Evolutionary conservation across 2,797 vertebrate genomes (phyloP).

Genomic region (Threskiornis aethiopicus): DNA sequence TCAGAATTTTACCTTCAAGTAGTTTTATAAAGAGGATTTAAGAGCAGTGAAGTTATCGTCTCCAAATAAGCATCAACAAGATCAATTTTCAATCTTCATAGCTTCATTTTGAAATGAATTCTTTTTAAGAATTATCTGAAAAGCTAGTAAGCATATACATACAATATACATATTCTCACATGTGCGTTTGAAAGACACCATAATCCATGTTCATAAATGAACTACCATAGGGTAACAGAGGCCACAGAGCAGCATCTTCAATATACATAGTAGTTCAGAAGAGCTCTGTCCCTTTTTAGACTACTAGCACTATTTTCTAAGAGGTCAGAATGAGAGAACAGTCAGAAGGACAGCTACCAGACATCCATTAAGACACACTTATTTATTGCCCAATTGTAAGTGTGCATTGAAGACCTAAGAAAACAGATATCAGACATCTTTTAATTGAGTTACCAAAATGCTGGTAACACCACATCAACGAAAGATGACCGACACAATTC

Average conservation of each 20-base stretch:
- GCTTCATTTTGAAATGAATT: neutral
- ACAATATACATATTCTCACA: neutral
- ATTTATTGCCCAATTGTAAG: neutral
- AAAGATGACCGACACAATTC: neutral
- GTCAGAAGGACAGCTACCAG: neutral
- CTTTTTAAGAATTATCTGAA: neutral
- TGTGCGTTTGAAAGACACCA: neutral
- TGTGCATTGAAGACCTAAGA: neutral
- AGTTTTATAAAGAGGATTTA: neutral
- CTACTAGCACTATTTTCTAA: neutral
- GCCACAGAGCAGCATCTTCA: neutral
- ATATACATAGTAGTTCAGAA: neutral
- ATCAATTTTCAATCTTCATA: neutral
- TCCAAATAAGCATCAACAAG: neutral
- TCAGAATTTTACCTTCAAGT: neutral
- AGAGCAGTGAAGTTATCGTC: neutral
- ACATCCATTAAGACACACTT: neutral
- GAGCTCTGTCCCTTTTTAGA: neutral
- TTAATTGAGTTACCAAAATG: neutral
- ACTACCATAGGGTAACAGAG: neutral
- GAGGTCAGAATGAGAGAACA: neutral
- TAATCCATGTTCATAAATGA: neutral
- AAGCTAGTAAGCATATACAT: neutral
- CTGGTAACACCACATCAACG: neutral
- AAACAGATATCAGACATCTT: neutral